A percentile compares a stretch with the other conserved stretches of the same genome.
These are phyloP conservation scores for Eonycteris spelaea DNA, from an alignment of 2,113 vertebrate species.

Conservation along the genomic window DNA sequence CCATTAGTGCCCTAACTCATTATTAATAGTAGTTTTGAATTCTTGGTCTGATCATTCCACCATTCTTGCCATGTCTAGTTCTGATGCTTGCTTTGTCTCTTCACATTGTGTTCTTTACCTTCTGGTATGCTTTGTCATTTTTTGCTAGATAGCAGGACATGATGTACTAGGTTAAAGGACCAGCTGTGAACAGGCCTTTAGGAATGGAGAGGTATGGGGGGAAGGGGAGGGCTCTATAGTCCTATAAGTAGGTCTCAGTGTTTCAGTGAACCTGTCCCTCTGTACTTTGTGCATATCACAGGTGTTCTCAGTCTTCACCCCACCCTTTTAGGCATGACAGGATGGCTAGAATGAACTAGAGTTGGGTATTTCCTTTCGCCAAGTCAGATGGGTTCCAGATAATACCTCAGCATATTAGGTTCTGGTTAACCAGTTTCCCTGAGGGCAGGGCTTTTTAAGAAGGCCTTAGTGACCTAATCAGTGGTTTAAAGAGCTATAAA, in stretches of 20 bases:
- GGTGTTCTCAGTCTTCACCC: neutral
- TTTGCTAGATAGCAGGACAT: neutral
- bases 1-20: neutral
- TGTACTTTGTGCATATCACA: neutral
- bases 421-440: neutral
- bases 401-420: neutral
- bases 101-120: neutral
- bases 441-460: neutral
- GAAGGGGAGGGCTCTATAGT: neutral
- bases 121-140: neutral
- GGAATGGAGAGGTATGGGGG: neutral
- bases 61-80: neutral
- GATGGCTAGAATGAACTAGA: neutral
- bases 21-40: neutral
- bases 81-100: neutral
- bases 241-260: neutral
- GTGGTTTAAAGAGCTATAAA: neutral
- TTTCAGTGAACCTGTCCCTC: neutral
- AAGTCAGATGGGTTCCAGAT: neutral
- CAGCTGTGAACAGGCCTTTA: neutral
- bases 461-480: neutral
- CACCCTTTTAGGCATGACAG: neutral
- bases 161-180: neutral
- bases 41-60: neutral
- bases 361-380: neutral